These are phyloP conservation scores for Sycophila texana DNA, from an alignment of 2,888 invertebrate genomes.

Conservation along the genomic window DNA sequence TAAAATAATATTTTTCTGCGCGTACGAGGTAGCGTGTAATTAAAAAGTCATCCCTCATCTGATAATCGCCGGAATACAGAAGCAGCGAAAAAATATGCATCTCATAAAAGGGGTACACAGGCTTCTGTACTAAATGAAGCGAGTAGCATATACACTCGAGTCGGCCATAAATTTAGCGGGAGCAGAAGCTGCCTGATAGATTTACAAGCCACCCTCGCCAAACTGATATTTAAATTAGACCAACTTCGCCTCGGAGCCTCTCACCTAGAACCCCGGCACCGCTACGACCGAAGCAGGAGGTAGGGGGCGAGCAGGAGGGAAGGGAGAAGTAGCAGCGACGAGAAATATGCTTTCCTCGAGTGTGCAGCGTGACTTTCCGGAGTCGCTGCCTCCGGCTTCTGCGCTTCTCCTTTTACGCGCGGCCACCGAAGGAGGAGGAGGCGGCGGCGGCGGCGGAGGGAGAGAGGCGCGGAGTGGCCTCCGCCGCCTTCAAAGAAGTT, in stretches of 20 bases:
- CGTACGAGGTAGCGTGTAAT: too few relatives aligned
- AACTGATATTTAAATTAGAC: slow-evolving; percentile 76
- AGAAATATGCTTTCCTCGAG: slow-evolving; percentile 65
- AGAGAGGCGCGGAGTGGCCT: neutral
- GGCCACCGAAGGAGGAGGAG: neutral
- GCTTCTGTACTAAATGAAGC: slow-evolving; percentile 74
- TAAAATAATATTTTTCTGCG: too few relatives aligned
- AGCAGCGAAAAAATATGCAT: slow-evolving; percentile 37
- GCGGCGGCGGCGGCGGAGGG: too few relatives aligned
- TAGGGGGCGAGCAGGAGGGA: slow-evolving; percentile 41
- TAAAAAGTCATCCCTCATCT: too few relatives aligned
- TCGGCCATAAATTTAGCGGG: slow-evolving; percentile 71
- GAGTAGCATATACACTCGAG: slow-evolving; percentile 60
- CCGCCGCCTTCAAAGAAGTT: slow-evolving; percentile 49
- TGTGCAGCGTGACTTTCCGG: slow-evolving; percentile 39
- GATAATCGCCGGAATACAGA: too few relatives aligned
- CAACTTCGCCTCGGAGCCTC: slow-evolving; percentile 63
- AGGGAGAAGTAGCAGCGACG: slow-evolving; percentile 43
- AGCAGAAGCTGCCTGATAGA: slow-evolving; percentile 69
- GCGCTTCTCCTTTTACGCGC: slow-evolving; percentile 44
- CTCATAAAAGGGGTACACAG: slow-evolving; percentile 19
- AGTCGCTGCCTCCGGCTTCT: neutral
- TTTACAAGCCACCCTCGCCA: slow-evolving; percentile 74
- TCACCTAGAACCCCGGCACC: slow-evolving; percentile 59
- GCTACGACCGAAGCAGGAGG: slow-evolving; percentile 57